Percentiles rank a stretch among this genome's conserved stretches.
These are phyloP conservation scores for Seriola quinqueradiata DNA, from an alignment of 2,113 vertebrate species.

Conservation along the genomic window DNA sequence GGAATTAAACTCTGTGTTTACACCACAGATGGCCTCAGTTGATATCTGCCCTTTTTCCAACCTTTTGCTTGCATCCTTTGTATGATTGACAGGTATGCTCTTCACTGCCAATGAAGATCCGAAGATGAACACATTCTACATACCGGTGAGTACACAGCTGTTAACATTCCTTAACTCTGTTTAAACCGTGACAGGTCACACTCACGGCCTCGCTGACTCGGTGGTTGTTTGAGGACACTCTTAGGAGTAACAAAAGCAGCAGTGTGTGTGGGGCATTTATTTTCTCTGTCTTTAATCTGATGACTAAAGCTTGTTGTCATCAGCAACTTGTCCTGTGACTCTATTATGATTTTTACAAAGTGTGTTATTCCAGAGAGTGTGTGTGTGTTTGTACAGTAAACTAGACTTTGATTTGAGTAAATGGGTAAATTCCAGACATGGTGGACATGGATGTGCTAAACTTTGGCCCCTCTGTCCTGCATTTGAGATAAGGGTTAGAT, in stretches of 20 bases:
- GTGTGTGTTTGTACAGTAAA: conserved; percentile 50
- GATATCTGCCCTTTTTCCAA: neutral
- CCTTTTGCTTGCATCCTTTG: neutral
- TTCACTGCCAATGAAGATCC: conserved; percentile 97
- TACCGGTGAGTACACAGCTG: conserved; percentile 89
- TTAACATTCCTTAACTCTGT: neutral
- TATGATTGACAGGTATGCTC: conserved; percentile 91
- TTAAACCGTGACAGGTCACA: neutral
- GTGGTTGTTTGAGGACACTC: neutral
- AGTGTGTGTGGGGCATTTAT: neutral
- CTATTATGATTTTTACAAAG: neutral
- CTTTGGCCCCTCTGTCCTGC: neutral
- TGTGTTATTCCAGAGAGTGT: neutral
- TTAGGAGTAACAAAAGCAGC: too few species aligned
- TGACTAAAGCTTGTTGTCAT: neutral
- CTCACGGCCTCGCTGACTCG: neutral
- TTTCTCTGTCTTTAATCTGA: neutral
- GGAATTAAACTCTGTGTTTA: neutral
- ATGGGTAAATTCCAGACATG: conserved; percentile 21
- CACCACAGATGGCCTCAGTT: conserved; percentile 3
- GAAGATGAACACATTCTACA: conserved; percentile 98
- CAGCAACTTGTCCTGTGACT: conserved; percentile 3
- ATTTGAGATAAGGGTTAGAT: neutral
- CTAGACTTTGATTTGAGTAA: conserved; percentile 50
- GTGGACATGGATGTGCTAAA: neutral